phyloP scores from a whole-genome alignment of 2,113 vertebrate species.

The Tyto alba region DNA sequence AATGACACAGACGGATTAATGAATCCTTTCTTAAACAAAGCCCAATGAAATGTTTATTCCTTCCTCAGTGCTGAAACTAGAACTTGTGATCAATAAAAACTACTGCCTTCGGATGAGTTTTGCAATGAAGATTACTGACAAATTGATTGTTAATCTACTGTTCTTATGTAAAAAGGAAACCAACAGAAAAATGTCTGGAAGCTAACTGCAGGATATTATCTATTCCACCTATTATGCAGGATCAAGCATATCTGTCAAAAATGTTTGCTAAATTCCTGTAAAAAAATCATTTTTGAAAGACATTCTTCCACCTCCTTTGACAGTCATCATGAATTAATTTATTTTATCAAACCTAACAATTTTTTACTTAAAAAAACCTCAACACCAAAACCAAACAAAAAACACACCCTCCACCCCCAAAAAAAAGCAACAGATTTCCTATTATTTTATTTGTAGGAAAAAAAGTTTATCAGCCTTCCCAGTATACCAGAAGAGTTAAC shows the following conservation, averaged over 20 bases:
- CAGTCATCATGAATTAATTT: neutral
- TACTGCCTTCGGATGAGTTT: neutral
- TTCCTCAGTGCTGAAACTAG: neutral
- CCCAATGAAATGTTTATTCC: neutral
- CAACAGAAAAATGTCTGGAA: neutral
- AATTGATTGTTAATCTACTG: neutral
- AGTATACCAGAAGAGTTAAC: neutral
- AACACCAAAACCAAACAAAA: neutral
- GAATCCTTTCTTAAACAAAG: neutral
- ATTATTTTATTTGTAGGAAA: neutral
- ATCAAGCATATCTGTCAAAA: neutral
- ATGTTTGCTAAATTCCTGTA: neutral
- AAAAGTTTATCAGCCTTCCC: neutral
- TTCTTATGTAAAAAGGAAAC: neutral
- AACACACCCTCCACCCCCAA: accelerated
- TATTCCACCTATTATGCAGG: neutral
- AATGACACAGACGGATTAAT: neutral
- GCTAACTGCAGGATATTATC: neutral
- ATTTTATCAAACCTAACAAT: neutral
- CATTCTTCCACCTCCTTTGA: neutral
- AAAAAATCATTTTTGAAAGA: neutral
- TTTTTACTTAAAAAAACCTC: neutral
- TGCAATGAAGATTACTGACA: neutral
- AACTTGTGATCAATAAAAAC: neutral
- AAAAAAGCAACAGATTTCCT: neutral